Conservation (phyloP, 2,113 vertebrate genomes). For the Pseudorectes ferrugineus region DNA sequence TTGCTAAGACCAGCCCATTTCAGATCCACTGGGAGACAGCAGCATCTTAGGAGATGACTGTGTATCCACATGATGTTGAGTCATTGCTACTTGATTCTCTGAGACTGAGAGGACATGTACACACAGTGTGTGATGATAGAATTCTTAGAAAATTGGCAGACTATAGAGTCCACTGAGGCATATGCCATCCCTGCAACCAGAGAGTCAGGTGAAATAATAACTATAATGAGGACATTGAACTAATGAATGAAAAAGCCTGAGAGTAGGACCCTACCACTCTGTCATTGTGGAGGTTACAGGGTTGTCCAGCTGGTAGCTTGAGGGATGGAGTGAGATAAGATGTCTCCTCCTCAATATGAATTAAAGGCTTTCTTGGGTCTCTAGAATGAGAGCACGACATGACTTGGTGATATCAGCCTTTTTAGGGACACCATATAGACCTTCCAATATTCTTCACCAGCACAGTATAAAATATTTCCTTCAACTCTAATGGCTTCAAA, state of each 20-base stretch:
- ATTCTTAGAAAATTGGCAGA: not conserved
- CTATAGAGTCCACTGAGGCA: not conserved
- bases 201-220: not conserved
- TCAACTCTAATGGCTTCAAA: not conserved
- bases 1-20: not conserved
- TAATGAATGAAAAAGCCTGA: not conserved
- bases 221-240: not conserved
- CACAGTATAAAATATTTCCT: not conserved
- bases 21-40: not conserved
- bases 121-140: not conserved
- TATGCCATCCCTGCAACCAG: not conserved
- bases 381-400: not conserved
- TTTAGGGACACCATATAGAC: not conserved
- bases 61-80: not conserved
- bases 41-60: not conserved
- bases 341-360: not conserved
- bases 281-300: not conserved
- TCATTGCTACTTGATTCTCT: not conserved
- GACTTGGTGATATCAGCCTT: not conserved
- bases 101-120: not conserved
- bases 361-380: not conserved
- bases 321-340: not conserved
- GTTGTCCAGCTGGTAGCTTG: not conserved
- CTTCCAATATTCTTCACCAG: not conserved
- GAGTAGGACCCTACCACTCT: not conserved